Conservation (phyloP, 2,888 invertebrate genomes). For the Ochropacha duplaris region DNA sequence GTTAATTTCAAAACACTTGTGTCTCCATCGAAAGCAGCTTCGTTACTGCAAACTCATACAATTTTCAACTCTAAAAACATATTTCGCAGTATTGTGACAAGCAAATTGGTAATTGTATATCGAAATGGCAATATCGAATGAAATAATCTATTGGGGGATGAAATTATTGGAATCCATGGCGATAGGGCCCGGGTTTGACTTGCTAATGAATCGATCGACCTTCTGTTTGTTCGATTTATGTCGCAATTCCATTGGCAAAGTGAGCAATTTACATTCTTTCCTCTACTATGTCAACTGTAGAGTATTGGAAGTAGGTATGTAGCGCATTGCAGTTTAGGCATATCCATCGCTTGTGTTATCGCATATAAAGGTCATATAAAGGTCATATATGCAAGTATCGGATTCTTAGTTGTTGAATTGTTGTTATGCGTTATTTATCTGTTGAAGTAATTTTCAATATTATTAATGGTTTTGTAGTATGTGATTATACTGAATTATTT, state of each 20-base stretch:
- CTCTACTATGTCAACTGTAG: background rate
- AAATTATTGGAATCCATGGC: constrained; percentile 25
- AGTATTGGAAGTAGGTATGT: background rate
- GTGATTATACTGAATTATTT: too few species aligned
- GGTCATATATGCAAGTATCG: too few species aligned
- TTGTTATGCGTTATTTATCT: too few species aligned
- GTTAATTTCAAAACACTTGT: background rate
- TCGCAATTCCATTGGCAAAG: constrained; percentile 14
- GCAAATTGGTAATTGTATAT: constrained; percentile 5
- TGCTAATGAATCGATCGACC: constrained; percentile 37
- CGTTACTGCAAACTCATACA: background rate
- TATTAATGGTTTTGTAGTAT: too few species aligned
- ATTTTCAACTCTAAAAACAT: background rate
- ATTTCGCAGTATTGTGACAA: background rate
- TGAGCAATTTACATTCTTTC: constrained; percentile 15
- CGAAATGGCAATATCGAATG: constrained; percentile 16
- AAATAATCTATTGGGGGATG: constrained; percentile 23
- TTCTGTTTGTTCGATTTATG: constrained; percentile 21
- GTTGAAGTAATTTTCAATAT: too few species aligned
- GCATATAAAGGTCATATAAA: too few species aligned
- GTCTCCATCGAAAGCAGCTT: background rate
- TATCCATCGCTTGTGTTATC: too few species aligned
- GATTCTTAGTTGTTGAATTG: too few species aligned
- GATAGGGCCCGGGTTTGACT: constrained; percentile 29
- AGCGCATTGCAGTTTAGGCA: too few species aligned